Evolutionary conservation across 2,888 invertebrate genomes (phyloP).

Genomic region (Melanargia galathea): DNA sequence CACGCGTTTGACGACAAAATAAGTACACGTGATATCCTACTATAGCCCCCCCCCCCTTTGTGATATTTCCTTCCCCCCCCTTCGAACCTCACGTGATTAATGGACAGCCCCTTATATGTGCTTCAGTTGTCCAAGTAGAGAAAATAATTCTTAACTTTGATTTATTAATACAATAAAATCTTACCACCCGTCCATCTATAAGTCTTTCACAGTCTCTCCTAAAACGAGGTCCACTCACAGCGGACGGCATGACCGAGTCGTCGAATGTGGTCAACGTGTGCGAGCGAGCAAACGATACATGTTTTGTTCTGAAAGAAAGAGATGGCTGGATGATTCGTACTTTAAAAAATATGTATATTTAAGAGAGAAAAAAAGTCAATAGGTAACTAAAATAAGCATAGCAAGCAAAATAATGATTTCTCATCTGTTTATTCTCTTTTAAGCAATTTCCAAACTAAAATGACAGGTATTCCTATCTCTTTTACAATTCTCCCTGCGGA

Average conservation of each 20-base stretch:
- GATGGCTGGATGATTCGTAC: background rate
- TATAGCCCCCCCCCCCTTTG: too few relatives aligned
- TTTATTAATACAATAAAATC: background rate
- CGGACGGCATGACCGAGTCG: slow-evolving; percentile 83
- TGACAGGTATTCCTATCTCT: too few relatives aligned
- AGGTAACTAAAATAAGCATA: background rate
- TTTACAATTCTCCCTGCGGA: too few relatives aligned
- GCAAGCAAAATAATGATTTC: background rate
- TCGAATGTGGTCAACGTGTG: slow-evolving; percentile 94
- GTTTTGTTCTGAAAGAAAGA: slow-evolving; percentile 87
- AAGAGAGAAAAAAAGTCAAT: background rate
- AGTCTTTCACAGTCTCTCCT: slow-evolving; percentile 84
- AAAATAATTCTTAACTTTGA: background rate
- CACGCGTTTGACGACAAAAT: too few relatives aligned
- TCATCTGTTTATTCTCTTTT: too few relatives aligned
- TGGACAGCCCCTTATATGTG: too few relatives aligned
- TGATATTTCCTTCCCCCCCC: too few relatives aligned
- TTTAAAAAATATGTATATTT: background rate
- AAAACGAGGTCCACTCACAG: slow-evolving; percentile 67
- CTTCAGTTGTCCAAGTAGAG: too few relatives aligned
- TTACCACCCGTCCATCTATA: slow-evolving; percentile 84
- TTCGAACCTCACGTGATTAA: too few relatives aligned
- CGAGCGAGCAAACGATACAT: slow-evolving; percentile 94
- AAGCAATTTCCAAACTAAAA: too few relatives aligned
- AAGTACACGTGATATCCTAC: too few relatives aligned